Evolutionary conservation across 2,797 vertebrate genomes (phyloP).

Genomic region (Danio choprae): DNA sequence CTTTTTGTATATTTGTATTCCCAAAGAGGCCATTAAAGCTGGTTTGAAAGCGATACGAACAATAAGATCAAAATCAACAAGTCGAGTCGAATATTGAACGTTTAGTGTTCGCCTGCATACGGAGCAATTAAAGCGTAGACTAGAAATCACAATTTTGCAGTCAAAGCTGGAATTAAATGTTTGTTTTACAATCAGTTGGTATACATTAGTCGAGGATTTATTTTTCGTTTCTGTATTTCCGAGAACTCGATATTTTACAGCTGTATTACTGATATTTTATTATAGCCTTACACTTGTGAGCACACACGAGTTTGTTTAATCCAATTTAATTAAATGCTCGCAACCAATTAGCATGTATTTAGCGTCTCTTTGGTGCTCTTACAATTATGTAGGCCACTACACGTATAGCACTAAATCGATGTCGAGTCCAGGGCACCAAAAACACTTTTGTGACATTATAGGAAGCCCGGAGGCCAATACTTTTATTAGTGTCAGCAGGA

Average conservation of each 20-base stretch:
- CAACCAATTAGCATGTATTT: neutral
- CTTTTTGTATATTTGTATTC: conserved; percentile 95
- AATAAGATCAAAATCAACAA: conserved; percentile 71
- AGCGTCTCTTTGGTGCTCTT: conserved; percentile 16
- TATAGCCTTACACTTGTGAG: neutral
- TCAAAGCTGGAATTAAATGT: neutral
- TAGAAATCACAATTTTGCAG: neutral
- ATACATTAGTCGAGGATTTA: neutral
- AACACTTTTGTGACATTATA: conserved; percentile 63
- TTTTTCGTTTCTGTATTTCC: neutral
- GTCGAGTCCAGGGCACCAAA: conserved; percentile 57
- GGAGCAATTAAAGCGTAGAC: neutral
- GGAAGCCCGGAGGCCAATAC: conserved; percentile 62
- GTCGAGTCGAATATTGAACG: conserved; percentile 20
- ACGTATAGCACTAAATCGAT: conserved; percentile 52
- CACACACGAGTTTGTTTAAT: neutral
- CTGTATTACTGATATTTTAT: neutral
- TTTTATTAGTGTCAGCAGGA: conserved; percentile 67
- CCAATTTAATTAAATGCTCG: neutral
- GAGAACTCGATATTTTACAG: neutral
- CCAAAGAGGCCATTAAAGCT: conserved; percentile 86
- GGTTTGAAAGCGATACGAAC: conserved; percentile 74
- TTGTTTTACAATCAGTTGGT: neutral
- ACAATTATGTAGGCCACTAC: conserved; percentile 57
- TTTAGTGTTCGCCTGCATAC: neutral